Evolutionary conservation across 2,888 invertebrate species (phyloP), one percentile per base, ranked within the genome.

Genomic region (Caenorhabditis drosophilae): DNA sequence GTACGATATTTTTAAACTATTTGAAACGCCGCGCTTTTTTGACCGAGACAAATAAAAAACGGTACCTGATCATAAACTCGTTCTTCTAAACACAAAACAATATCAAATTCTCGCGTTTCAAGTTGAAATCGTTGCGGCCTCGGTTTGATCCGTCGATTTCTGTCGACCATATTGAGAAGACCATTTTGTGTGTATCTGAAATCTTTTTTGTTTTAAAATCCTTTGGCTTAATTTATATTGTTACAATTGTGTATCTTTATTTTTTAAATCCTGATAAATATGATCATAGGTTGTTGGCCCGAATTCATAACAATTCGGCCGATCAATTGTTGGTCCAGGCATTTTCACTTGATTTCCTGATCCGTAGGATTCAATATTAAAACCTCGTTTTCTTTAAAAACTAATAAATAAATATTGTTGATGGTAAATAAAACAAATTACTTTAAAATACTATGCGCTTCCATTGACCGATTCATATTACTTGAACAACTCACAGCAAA

Each of bases 381-480:
- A 97, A 15, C 97, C 97, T 83, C 95, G 95, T 87, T 98, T 98
- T 55, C 93, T 91, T 84, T 59, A 84, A 75, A 51, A 27, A 23
- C 12, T 25, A 9, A 18, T 2, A 31, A 18, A 16, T 46, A 6
- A 12, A 31, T 9, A 12, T 6, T n/a, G 7, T 9, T 31, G 31
- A 6, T 12, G 12, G 31, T 31, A 31, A 40, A 23, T 12, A 20
- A 31, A 31, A 12, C 31, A 31, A 61, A 68, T 83, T 85, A 89
- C 89, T 88, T 88, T 47, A 98, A 87, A 85, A 95, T 94, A 59
- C 92, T 92, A 87, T 99, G 98, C 16, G 97, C 97, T 87, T 98
- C 98, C 98, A 98, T 98, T 81, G 95, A 96, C 60, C 98, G 89
- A 84, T 98, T 98, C 93, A 98, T 98, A 85, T 98, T 98, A 83